These are phyloP conservation scores for Clarias macrocephalus DNA, from an alignment of 2,113 vertebrate genomes.

Conservation along the genomic window DNA sequence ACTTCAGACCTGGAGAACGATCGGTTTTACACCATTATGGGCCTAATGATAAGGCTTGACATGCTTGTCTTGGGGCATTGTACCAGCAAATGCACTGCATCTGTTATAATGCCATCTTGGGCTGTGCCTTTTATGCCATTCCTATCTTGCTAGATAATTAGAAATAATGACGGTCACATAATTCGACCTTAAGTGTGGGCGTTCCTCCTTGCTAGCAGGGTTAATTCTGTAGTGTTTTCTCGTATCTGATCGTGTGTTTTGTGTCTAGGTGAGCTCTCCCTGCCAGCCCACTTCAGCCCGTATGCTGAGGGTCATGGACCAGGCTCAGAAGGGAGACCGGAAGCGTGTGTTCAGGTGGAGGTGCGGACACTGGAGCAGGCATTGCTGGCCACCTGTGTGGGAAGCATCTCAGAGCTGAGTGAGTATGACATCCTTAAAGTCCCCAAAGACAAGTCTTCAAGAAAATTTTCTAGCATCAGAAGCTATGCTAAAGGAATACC, in stretches of 20 bases:
- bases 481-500: not conserved
- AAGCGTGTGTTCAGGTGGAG: slow-evolving; percentile 86
- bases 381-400: slow-evolving; percentile 86
- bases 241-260: slow-evolving; percentile 30
- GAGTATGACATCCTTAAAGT: slow-evolving; percentile 60
- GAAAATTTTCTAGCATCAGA: not conserved
- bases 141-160: slow-evolving; percentile 13
- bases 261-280: slow-evolving; percentile 83
- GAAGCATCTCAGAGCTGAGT: slow-evolving; percentile 95
- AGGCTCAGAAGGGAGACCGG: slow-evolving; percentile 72
- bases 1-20: slow-evolving; percentile 1
- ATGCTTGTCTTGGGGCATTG: not conserved
- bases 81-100: not conserved
- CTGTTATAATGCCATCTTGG: not conserved
- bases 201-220: not conserved
- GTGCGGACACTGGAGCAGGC: slow-evolving; percentile 88
- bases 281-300: slow-evolving; percentile 83
- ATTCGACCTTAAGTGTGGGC: not conserved
- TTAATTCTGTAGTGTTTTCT: not conserved
- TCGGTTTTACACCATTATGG: not conserved
- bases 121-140: slow-evolving; percentile 7
- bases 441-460: not conserved
- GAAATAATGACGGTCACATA: not conserved
- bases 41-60: not conserved
- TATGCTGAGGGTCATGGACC: slow-evolving; percentile 70